These are phyloP conservation scores for Trachops cirrhosus DNA, from an alignment of 2,797 vertebrate species.

Conservation along the genomic window DNA sequence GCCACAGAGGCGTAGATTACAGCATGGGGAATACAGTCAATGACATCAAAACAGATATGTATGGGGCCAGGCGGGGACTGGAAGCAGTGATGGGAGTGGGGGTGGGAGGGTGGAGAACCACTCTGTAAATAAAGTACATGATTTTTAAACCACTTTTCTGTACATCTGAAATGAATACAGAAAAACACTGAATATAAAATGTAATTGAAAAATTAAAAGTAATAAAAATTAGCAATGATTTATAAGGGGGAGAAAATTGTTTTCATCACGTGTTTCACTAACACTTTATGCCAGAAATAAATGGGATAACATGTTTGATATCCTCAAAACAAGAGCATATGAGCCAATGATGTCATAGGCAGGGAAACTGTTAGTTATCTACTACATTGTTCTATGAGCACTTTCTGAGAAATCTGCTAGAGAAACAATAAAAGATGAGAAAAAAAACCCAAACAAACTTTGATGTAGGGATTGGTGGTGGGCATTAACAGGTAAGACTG, in stretches of 20 bases:
- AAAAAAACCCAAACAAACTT: neutral
- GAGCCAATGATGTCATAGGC: neutral
- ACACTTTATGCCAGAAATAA: neutral
- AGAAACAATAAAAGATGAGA: neutral
- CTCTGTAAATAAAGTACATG: neutral
- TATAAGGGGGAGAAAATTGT: neutral
- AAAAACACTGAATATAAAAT: neutral
- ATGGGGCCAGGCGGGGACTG: neutral
- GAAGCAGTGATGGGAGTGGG: neutral
- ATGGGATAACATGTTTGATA: neutral
- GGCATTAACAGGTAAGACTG: neutral
- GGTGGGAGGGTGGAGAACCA: neutral
- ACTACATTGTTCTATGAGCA: neutral
- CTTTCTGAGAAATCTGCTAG: neutral
- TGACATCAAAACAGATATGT: neutral
- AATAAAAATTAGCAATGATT: neutral
- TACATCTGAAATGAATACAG: neutral
- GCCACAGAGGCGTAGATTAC: neutral
- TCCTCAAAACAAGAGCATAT: neutral
- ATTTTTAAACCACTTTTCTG: neutral
- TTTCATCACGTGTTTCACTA: neutral
- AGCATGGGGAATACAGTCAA: neutral
- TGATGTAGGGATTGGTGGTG: rapidly evolving
- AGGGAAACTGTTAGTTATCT: neutral
- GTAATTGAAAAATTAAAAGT: neutral